Evolutionary conservation across 2,888 invertebrate species (phyloP).

Genomic region (Acrocyrtus sp.): DNA sequence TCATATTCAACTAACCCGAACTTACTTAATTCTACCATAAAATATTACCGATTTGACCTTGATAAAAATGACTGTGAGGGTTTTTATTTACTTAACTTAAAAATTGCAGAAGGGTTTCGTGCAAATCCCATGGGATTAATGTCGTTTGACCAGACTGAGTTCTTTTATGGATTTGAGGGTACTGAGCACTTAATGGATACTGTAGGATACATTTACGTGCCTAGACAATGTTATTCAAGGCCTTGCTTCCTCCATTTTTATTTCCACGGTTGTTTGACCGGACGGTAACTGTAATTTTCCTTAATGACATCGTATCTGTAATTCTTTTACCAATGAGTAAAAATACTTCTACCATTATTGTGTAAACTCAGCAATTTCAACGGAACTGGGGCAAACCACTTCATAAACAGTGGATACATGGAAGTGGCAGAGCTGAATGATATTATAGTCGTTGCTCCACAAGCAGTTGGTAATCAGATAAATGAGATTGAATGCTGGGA

Average conservation of each 20-base stretch:
- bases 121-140: conserved; percentile 36
- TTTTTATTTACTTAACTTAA: too few species aligned
- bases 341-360: background rate
- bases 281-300: conserved; percentile 51
- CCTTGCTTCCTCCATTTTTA: conserved; percentile 59
- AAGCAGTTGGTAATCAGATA: conserved; percentile 44
- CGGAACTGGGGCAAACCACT: conserved; percentile 57
- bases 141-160: conserved; percentile 59
- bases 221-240: conserved; percentile 43
- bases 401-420: conserved; percentile 57
- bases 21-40: too few species aligned
- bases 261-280: conserved; percentile 60
- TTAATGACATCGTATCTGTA: background rate
- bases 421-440: conserved; percentile 59
- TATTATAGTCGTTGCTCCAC: conserved; percentile 59
- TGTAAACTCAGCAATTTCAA: conserved; percentile 61
- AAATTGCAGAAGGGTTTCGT: conserved; percentile 7
- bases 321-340: background rate
- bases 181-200: conserved; percentile 52
- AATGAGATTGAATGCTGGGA: conserved; percentile 62
- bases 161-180: conserved; percentile 49
- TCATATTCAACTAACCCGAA: too few species aligned
- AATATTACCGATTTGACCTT: too few species aligned
- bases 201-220: conserved; percentile 57
- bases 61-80: too few species aligned